Base-by-base conservation (phyloP, 2,797 vertebrate species). In the Coranthus polyacanthus region DNA sequence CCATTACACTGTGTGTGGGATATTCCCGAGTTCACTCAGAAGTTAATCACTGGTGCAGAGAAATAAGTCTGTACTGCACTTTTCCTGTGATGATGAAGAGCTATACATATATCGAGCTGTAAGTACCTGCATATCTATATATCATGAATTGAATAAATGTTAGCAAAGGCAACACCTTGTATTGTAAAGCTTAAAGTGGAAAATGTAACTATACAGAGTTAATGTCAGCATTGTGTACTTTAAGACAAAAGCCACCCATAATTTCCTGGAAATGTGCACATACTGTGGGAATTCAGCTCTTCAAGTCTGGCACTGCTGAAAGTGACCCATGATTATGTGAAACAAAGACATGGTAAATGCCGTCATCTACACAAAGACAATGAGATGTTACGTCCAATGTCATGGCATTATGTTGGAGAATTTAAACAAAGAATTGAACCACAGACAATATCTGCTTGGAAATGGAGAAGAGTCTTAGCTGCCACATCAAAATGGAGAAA, bases 311-410 rank as follows among this genome's bases (percentile, higher is more conserved):
- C 59, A 34, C 17, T 34, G 58, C 63, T 43, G 56, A 84, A 85
- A 81, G 78, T 83, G 85, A 90, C 87, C 83, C 37, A 1, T 83
- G 85, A 88, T 88, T 78, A 79, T 1, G 56, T 34, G 82, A 90
- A 86, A 90, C 89, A 91, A 91, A 92, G 84, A 51, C 20, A 0
- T 3, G 21, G 58, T 62, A 89, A 91, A 92, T 86, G 88, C 54
- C 83, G 72, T 85, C 78, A 76, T 83, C 81, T 58, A 15, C 81
- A 72, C 84, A 86, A 85, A 90, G 85, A 89, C 87, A 87, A 88
- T 73, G 77, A 68, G 81, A 77, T 61, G 84, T 69, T 81, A 51
- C 72, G 67, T 82, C 71, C 62, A 45, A 44, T 79, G 86, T 88
- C 79, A 6, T 43, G 73, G 81, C 84, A 81, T 91, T 84, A 74